phyloP scores from a whole-genome alignment of 1,140 invertebrate genomes.

The Drosophila kepulauana region DNA sequence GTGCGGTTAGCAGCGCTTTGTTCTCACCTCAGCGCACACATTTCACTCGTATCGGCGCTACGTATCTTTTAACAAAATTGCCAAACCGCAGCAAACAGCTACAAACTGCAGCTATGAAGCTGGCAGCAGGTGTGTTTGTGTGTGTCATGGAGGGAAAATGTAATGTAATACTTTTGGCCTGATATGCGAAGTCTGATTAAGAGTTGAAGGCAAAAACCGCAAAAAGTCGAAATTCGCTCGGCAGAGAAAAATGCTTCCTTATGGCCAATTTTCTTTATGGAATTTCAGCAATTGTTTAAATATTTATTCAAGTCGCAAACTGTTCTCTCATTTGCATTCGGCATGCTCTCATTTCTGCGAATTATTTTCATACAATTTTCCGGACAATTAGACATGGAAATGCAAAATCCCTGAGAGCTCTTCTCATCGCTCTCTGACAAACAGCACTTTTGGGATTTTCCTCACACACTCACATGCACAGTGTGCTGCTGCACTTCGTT shows the following conservation, averaged over 20 bases:
- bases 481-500: not conserved
- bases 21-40: conserved; percentile 69
- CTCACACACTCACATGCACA: not conserved
- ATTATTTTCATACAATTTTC: conserved; percentile 77
- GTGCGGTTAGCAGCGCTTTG: conserved; percentile 65
- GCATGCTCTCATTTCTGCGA: conserved; percentile 59
- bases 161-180: conserved; percentile 52
- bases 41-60: conserved; percentile 64
- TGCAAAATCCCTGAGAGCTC: conserved; percentile 43
- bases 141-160: conserved; percentile 19
- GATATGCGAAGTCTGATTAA: conserved; percentile 65
- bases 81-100: conserved; percentile 69
- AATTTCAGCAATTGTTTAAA: conserved; percentile 59
- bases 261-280: conserved; percentile 34
- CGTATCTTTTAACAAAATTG: conserved; percentile 81
- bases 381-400: conserved; percentile 66
- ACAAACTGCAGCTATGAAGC: conserved; percentile 15
- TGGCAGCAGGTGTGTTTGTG: conserved; percentile 1
- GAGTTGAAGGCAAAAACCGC: conserved; percentile 25
- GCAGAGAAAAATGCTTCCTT: conserved; percentile 16
- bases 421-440: conserved; percentile 18
- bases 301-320: conserved; percentile 56
- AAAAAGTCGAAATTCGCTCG: conserved; percentile 48
- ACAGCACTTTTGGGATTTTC: conserved; percentile 30
- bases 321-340: conserved; percentile 33